A percentile compares a stretch with the other conserved stretches of the same genome.
Conservation (phyloP, 2,113 vertebrate genomes). For the Tympanuchus pallidicinctus region DNA sequence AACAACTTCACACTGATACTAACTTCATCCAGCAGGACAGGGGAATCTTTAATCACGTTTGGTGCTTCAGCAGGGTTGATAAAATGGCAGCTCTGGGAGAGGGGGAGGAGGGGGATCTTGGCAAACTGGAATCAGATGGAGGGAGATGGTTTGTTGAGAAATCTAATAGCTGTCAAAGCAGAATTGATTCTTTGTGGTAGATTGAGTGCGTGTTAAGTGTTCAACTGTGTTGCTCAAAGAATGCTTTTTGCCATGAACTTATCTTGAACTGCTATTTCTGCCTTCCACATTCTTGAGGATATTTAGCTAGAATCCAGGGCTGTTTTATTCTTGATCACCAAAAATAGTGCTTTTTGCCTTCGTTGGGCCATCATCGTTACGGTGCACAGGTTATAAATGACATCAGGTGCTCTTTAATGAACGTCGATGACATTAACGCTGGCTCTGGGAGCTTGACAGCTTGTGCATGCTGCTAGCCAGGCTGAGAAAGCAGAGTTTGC, state of each 20-base stretch:
- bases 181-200: conserved; percentile 20
- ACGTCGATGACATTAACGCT: background rate
- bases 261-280: conserved; percentile 39
- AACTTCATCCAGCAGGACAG: background rate
- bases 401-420: background rate
- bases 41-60: background rate
- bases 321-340: background rate
- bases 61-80: background rate
- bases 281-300: background rate
- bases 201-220: conserved; percentile 43
- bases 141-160: conserved; percentile 31
- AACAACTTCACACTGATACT: background rate
- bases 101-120: conserved; percentile 25
- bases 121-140: conserved; percentile 1
- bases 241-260: conserved; percentile 53
- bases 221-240: conserved; percentile 25
- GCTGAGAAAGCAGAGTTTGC: conserved; percentile 1
- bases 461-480: background rate
- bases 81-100: background rate
- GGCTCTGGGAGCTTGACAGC: background rate
- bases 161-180: conserved; percentile 33
- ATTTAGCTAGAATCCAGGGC: background rate
- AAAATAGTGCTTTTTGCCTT: background rate
- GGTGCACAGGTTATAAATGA: background rate
- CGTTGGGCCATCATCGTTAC: background rate